These are phyloP conservation scores for Exocentrus adspersus DNA, from an alignment of 2,888 invertebrate genomes.

Conservation along the genomic window DNA sequence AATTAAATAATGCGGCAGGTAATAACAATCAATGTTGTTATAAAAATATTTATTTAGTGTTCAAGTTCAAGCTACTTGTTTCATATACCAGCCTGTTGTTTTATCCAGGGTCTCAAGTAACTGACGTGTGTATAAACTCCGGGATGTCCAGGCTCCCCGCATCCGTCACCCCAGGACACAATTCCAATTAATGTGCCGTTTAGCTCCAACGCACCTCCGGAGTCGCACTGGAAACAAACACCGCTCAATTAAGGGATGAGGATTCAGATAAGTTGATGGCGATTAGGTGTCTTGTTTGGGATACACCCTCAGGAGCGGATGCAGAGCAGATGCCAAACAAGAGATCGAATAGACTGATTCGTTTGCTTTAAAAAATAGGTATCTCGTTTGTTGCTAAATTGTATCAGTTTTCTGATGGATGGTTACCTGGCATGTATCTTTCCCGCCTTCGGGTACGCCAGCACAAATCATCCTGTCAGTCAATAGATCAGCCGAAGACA, in stretches of 20 bases:
- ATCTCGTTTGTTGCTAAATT: too few relatives aligned
- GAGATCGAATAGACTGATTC: too few relatives aligned
- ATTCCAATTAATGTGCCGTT: constrained; percentile 35
- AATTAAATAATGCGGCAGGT: too few relatives aligned
- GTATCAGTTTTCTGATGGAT: too few relatives aligned
- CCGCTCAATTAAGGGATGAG: not conserved
- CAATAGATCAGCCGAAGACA: constrained; percentile 24
- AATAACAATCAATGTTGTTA: too few relatives aligned
- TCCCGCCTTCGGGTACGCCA: constrained; percentile 42
- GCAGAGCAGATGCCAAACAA: too few relatives aligned
- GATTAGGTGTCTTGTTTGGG: not conserved
- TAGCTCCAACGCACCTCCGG: constrained; percentile 40
- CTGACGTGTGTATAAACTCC: constrained; percentile 44
- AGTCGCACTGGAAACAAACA: constrained; percentile 59
- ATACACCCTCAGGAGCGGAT: too few relatives aligned
- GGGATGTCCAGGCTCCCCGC: constrained; percentile 43
- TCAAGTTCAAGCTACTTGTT: too few relatives aligned
- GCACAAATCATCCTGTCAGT: constrained; percentile 49
- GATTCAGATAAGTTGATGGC: not conserved
- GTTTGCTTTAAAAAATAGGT: too few relatives aligned
- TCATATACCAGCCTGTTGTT: constrained; percentile 19
- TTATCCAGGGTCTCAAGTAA: constrained; percentile 35
- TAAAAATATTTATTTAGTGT: too few relatives aligned
- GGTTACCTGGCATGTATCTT: constrained; percentile 48
- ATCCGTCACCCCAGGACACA: constrained; percentile 39